Evolutionary conservation across 2,888 invertebrate species (phyloP).

Genomic region (Calameuta filiformis): DNA sequence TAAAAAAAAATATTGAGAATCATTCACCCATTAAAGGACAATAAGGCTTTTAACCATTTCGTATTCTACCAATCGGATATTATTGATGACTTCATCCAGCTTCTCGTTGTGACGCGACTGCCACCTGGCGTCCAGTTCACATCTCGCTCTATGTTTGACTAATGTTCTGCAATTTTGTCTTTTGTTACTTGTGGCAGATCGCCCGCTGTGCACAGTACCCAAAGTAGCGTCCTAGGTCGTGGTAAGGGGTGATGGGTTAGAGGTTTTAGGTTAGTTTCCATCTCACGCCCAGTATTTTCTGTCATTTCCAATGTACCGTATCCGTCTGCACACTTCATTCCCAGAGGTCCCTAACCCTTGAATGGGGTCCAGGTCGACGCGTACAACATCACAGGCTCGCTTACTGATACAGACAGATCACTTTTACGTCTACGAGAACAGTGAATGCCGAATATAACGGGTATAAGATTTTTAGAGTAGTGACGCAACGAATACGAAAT

Average conservation of each 20-base stretch:
- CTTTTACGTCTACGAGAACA: background rate
- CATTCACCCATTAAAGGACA: background rate
- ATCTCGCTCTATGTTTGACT: constrained; percentile 43
- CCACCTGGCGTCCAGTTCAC: constrained; percentile 36
- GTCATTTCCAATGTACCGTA: background rate
- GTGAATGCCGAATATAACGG: background rate
- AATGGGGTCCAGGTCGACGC: background rate
- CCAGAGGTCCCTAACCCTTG: background rate
- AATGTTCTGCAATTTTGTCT: constrained; percentile 48
- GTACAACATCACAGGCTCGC: background rate
- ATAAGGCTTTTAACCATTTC: background rate
- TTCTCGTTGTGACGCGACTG: constrained; percentile 19
- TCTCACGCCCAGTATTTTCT: background rate
- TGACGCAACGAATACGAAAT: background rate
- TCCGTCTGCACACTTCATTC: background rate
- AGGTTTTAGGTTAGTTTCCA: background rate
- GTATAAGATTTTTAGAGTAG: background rate
- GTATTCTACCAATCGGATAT: constrained; percentile 34
- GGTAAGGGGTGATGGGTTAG: background rate
- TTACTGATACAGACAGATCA: background rate
- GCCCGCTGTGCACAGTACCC: constrained; percentile 22
- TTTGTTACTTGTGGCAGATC: constrained; percentile 38
- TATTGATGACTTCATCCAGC: constrained; percentile 51
- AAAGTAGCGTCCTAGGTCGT: constrained; percentile 17
- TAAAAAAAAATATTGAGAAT: background rate